Base-by-base conservation (phyloP, 2,113 vertebrate genomes). In the Cardinalis cardinalis region DNA sequence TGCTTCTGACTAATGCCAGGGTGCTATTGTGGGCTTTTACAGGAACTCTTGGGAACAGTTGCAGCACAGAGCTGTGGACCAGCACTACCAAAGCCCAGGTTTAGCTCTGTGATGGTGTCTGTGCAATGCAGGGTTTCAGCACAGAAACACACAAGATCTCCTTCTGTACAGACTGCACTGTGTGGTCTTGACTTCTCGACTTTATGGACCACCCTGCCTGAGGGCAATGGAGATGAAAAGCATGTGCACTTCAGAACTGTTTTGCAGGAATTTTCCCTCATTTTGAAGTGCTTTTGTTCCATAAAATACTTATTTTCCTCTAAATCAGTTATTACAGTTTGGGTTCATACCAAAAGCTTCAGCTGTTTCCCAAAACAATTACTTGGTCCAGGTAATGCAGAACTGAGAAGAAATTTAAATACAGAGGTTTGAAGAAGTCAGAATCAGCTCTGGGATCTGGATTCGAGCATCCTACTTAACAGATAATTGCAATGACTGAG, bases 1-100 rank as follows among this genome's bases (percentile, higher is more conserved):
- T 76, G 76, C 70, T 93, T 92, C 90, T 93, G 80, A 92, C 80
- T 93, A 93, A 95, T 94, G 66, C 90, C 68, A 85, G 46, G 84
- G 81, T 84, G 81, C 90, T 90, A 41, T 70, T 76, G 77, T 85
- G 64, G 87, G 84, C 21, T 48, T 92, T 94, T 92, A 89, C 48
- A 36, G 74, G 78, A 93, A 70, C 63, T 56, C 59, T 79, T 7
- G 25, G 63, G 70, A 95, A 61, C 70, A 79, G 61, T 5, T 70
- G 81, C 32, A 79, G 51, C 59, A 60, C 43, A 84, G 65, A 49
- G 46, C 7, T 74, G 34, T 78, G 70, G 63, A 59, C 32, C 38
- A 25, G 53, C 41, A 24, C 43, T 77, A n/a, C 2, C 60, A 71
- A 36, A 83, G 5, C 8, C 23, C n/a, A 40, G 7, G 12, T 69